Base-by-base conservation (phyloP, 2,797 vertebrate genomes). In the Anguilla pacifica region DNA sequence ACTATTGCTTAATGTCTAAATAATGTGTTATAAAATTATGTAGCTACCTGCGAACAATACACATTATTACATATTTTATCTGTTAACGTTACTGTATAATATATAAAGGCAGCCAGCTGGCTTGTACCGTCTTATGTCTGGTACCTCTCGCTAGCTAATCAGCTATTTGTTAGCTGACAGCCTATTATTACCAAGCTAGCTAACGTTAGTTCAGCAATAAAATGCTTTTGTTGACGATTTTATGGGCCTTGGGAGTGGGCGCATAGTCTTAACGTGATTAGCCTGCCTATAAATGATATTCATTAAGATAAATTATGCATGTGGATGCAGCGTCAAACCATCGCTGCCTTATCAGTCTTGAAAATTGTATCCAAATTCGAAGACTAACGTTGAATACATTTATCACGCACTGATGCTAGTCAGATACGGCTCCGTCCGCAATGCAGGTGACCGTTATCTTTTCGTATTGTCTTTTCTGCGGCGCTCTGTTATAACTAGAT, bases 381-480 rank as follows among this genome's bases (percentile, higher is more conserved):
- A 43, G 19, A 79, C 13, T 22, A 19, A 10, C 64, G 13, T 74
- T 74, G 28, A 6, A 81, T 28, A 46, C 39, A 46, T 82, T 15
- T 43, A 82, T 49, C 79, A n/a, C 9, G 79, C 79, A 11, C 79
- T 82, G 46, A 46, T 82, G 46, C 43, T 3, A 11, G 79, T 35
- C 46, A 51, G 79, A 49, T 74, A n/a, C 10, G 22, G 91, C 95
- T 93, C 94, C 95, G 94, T 96, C 96, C 96, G 96, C 96, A 97
- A 94, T 97, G 96, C 96, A 96, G 96, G 95, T 96, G 94, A 89
- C 67, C 35, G 17, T 39, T 72, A 22, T 55, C 83, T 85, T 89
- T 83, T 77, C 86, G 87, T 89, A 85, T 59, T 61, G 84, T 84
- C 53, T 61, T 39, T 35, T 59, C n/a, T 59, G 51, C 53, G 10